Percentiles rank a stretch among this genome's conserved stretches.
These are phyloP conservation scores for Pycnomerus fuliginosus DNA, from an alignment of 2,888 invertebrate genomes.

Conservation along the genomic window DNA sequence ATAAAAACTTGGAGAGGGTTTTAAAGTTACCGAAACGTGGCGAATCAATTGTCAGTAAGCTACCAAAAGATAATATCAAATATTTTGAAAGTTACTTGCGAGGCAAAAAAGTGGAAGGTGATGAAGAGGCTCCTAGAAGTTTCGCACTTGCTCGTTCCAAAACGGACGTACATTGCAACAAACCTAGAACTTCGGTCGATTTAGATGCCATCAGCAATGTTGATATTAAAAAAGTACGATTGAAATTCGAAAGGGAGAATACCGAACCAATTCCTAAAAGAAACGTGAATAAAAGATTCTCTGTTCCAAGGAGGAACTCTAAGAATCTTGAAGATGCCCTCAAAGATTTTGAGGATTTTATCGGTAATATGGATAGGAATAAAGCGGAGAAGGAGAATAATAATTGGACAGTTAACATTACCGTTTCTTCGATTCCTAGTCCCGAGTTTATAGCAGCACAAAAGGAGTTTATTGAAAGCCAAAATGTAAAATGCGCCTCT, in stretches of 20 bases:
- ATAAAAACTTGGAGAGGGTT: slow-evolving; percentile 47
- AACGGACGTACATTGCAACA: slow-evolving; percentile 46
- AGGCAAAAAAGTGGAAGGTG: slow-evolving; percentile 40
- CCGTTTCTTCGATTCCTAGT: slow-evolving; percentile 37
- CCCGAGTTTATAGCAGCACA: slow-evolving; percentile 28
- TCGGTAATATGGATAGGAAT: slow-evolving; percentile 28
- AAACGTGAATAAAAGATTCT: background rate
- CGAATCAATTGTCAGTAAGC: slow-evolving; percentile 44
- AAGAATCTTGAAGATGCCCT: slow-evolving; percentile 30
- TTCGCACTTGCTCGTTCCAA: slow-evolving; percentile 45
- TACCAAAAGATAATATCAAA: slow-evolving; percentile 48
- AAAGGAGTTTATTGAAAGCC: background rate
- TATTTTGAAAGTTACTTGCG: slow-evolving; percentile 49
- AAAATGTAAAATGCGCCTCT: slow-evolving; percentile 11
- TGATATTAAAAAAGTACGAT: slow-evolving; percentile 48
- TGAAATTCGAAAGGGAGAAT: slow-evolving; percentile 49
- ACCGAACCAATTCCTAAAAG: too few relatives aligned
- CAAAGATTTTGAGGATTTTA: slow-evolving; percentile 38
- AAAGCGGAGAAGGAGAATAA: slow-evolving; percentile 23
- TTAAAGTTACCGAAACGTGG: slow-evolving; percentile 44
- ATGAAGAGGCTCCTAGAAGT: slow-evolving; percentile 23
- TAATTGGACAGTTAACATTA: slow-evolving; percentile 40
- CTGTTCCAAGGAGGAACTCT: too few relatives aligned
- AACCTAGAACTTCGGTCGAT: slow-evolving; percentile 46
- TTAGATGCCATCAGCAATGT: slow-evolving; percentile 49